Evolutionary conservation across 2,113 vertebrate genomes (phyloP), one percentile per base, ranked within the genome.

Genomic region (Pyrgilauda ruficollis): DNA sequence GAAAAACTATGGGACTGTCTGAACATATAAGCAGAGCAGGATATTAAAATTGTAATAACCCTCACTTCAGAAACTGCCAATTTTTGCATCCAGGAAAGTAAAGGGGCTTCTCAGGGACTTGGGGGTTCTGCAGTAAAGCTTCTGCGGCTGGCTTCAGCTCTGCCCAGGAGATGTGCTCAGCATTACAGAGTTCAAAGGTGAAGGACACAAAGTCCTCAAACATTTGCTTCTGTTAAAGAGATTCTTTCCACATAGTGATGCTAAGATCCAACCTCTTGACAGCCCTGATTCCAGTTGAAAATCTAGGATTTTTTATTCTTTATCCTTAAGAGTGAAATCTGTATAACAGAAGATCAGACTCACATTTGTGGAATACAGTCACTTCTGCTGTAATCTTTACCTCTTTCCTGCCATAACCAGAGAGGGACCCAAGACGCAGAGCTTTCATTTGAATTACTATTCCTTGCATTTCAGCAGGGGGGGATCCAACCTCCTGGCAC

Each of bases 81-180:
- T 28, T 75, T 68, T 58, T 76, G 58, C 14, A 46, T 10, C 17
- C 15, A 27, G 55, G 44, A 58, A 43, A 81, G 44, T 20, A 28
- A 77, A 87, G 5, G 18, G 24, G 10, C 6, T 44, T 84, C 13
- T 44, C 39, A 76, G 67, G 28, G 39, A 30, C 6, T 8, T 1
- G 5, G 27, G 27, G 20, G 7, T 73, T 73, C n/a, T 22, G 21
- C 12, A 9, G 39, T 1, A 16, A 46, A 75, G 15, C 7, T 52
- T 39, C 53, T n/a, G 10, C 8, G 1, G 7, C 12, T 61, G 49
- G 30, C 16, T 8, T 39, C 41, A 50, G 33, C 69, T 66, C 35
- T 47, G 7, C 39, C 19, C 6, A 1, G 2, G 9, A 31, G 49
- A 43, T 0, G 0, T 11, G 7, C 27, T 14, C 37, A 70, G 43